A percentile compares a stretch with the other conserved stretches of the same genome.
phyloP scores from a whole-genome alignment of 2,797 vertebrate genomes.

The Eremophila alpestris region DNA sequence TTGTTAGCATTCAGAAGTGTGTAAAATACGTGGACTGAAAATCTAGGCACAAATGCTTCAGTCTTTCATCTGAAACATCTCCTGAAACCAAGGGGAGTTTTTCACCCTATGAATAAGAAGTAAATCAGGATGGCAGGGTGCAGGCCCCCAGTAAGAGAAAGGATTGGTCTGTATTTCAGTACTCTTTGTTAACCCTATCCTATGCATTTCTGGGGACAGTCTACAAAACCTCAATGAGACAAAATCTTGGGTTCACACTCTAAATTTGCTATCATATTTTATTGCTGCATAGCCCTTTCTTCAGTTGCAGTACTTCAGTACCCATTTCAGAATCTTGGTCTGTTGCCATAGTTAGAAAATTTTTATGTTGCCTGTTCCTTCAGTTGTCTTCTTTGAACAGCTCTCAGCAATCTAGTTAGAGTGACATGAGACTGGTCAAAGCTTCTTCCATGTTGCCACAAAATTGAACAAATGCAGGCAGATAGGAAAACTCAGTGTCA shows the following conservation, averaged over 20 bases:
- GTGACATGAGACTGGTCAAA: neutral
- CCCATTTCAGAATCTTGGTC: neutral
- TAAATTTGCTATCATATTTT: neutral
- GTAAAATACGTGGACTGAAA: constrained; percentile 13
- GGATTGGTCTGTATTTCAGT: neutral
- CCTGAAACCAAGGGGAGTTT: neutral
- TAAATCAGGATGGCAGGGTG: constrained; percentile 21
- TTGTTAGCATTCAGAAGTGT: constrained; percentile 1
- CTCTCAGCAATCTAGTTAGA: neutral
- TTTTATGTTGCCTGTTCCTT: neutral
- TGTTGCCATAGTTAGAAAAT: neutral
- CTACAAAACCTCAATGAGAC: neutral
- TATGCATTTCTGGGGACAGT: neutral
- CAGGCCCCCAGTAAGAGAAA: neutral
- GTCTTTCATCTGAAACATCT: constrained; percentile 24
- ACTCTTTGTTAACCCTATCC: neutral
- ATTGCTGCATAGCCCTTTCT: neutral
- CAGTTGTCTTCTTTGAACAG: neutral
- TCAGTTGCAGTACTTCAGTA: neutral
- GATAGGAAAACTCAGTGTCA: neutral
- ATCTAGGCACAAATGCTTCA: constrained; percentile 18
- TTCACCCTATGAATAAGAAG: constrained; percentile 21
- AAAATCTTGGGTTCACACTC: neutral
- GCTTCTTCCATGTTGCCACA: neutral
- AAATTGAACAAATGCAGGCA: neutral